Conservation (phyloP, 2,888 invertebrate genomes). For the Tinea pellionella region DNA sequence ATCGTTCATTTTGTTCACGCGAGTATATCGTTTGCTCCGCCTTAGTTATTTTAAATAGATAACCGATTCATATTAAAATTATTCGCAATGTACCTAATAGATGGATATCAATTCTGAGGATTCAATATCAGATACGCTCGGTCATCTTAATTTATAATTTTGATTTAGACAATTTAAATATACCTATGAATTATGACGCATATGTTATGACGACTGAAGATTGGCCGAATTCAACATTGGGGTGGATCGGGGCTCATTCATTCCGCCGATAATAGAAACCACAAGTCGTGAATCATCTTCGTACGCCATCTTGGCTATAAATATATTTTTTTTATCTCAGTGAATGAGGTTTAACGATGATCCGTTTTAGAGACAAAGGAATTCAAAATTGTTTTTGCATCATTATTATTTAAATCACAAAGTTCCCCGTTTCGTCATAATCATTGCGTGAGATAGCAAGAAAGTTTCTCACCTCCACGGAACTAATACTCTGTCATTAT, state of each 20-base stretch:
- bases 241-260: not conserved
- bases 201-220: constrained; percentile 1
- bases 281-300: constrained; percentile 35
- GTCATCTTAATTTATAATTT: not conserved
- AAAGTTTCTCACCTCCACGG: constrained; percentile 3
- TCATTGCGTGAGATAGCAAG: constrained; percentile 1
- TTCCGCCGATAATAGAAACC: constrained; percentile 33
- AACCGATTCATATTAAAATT: not conserved
- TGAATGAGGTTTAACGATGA: not conserved
- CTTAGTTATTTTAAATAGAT: not conserved
- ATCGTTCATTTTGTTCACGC: constrained; percentile 53
- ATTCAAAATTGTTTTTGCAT: not conserved
- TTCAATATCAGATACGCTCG: no score
- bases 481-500: constrained; percentile 19
- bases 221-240: constrained; percentile 3
- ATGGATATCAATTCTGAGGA: no score
- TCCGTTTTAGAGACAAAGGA: constrained; percentile 3
- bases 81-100: constrained; percentile 6
- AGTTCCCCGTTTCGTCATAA: not conserved
- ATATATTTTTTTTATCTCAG: constrained; percentile 9
- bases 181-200: not conserved
- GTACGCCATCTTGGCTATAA: constrained; percentile 23
- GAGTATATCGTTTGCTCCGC: constrained; percentile 24
- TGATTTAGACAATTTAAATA: not conserved
- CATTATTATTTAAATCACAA: not conserved